Base-by-base conservation (phyloP, 2,113 vertebrate species). In the Tyrannus savana region DNA sequence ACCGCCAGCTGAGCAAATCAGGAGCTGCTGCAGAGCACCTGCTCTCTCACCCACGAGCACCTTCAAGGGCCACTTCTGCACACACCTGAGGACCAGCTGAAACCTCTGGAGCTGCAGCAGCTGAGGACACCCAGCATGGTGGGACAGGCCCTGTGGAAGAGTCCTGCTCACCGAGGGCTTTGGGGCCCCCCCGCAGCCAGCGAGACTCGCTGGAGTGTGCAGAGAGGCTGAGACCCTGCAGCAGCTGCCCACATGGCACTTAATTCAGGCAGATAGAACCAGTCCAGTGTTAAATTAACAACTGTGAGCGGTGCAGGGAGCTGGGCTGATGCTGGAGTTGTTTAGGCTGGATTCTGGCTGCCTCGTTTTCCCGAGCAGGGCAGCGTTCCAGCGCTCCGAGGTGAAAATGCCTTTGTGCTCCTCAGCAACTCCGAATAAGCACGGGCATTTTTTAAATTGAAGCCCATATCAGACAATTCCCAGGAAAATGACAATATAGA, bases 271-370 rank as follows among this genome's bases (percentile, higher is more conserved):
- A 83, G 78, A 87, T 0, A 66, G 91, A 94, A 63, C 25, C 87
- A 95, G 78, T 31, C 35, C 87, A 69, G 23, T 93, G 87, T 88
- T 95, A 83, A 97, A 94, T 96, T 90, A 95, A 88, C 90, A 90
- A 62, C 78, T 80, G 89, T 27, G 91, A 86, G 31, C 0, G 2
- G 67, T 7, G 67, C 89, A 49, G 71, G 73, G 84, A 46, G 62
- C 12, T 69, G 87, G 79, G 93, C 47, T 47, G 90, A 49, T 3
- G 68, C 71, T 89, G 71, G 50, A 91, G 81, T 18, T 80, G 84
- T 31, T 83, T 33, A 50, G 90, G 89, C 90, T 83, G 68, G 91
- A 82, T 88, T 95, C 74, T 74, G 23, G 1, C 50, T 39, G 63
- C 67, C 79, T 94, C 12, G 0, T 84, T 91, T 63, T 68, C 25